These are phyloP conservation scores for Cheilinus undulatus DNA, from an alignment of 2,113 vertebrate species.

Conservation along the genomic window DNA sequence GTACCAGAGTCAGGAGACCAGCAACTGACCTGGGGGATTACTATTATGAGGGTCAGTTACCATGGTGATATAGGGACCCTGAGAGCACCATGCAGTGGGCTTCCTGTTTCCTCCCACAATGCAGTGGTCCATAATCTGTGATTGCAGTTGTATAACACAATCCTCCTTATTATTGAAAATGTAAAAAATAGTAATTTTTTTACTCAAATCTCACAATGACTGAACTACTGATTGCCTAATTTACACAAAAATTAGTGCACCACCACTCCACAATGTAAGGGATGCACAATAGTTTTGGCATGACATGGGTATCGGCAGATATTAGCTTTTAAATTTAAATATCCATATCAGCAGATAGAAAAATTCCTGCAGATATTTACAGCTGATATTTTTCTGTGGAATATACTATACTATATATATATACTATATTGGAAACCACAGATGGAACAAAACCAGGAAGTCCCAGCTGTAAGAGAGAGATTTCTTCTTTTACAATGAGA, in stretches of 20 bases:
- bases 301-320: no score
- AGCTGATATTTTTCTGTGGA: no score
- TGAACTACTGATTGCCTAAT: not conserved
- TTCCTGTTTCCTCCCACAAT: constrained; percentile 7
- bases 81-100: constrained; percentile 16
- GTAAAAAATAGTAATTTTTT: no score
- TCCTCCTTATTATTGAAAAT: not conserved
- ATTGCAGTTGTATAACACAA: not conserved
- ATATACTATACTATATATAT: no score
- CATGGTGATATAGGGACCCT: constrained; percentile 44
- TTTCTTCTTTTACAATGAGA: constrained; percentile 2
- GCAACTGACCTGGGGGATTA: constrained; percentile 35
- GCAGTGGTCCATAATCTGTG: not conserved
- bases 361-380: no score
- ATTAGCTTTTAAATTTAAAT: no score
- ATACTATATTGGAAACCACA: no score
- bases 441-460: not conserved
- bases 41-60: constrained; percentile 48
- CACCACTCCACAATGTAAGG: no score
- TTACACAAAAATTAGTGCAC: not conserved
- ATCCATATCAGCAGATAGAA: no score
- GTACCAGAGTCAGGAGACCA: constrained; percentile 46
- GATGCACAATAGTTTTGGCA: no score
- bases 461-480: not conserved
- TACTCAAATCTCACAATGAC: no score